Base-by-base conservation (phyloP, 2,888 invertebrate species). In the Chymomyza procnemis region DNA sequence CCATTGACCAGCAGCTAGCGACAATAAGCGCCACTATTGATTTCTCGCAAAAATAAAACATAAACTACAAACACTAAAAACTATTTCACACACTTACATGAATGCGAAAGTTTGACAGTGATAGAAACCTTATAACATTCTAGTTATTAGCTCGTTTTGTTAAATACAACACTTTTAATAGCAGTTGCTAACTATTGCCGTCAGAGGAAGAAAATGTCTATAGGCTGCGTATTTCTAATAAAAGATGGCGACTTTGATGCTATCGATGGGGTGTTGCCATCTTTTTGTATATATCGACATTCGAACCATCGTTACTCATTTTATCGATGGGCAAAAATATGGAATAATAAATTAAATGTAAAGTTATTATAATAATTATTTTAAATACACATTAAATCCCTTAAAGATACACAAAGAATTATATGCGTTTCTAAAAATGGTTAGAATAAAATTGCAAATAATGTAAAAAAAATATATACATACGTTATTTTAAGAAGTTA, bases 181-280 rank as follows among this genome's bases (percentile, higher is more conserved):
- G 12, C 78, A 63, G 52, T 63, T 88, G 75, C 82, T 30, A 69
- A 67, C 66, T 76, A 78, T 81, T 80, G 71, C 88, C 89, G 84
- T 84, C 80, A 88, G 89, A 78, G 85, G 69, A 58, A 64, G 34
- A 71, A 61, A 64, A 18, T 50, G 14, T 30, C 58, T 18, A 71
- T 72, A 75, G 75, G 78, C 72, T 76, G 73, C 75, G 58, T 62
- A 54, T 69, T 82, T 82, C 78, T 73, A 80, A 73, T 81, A 82
- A 79, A 88, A 89, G 88, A 89, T 89, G 88, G 89, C 89, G 89
- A 75, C 78, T 63, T 18, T 56, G 56, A 30, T 56, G 56, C 21
- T 12, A 21, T 9, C 34, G 34, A 1, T 41, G 12, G 12, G 34
- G 34, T 12, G 34, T 12, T 41, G 34, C 34, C 34, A 12, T 41